phyloP scores from a whole-genome alignment of 2,797 vertebrate genomes.

The Galago senegalensis region DNA sequence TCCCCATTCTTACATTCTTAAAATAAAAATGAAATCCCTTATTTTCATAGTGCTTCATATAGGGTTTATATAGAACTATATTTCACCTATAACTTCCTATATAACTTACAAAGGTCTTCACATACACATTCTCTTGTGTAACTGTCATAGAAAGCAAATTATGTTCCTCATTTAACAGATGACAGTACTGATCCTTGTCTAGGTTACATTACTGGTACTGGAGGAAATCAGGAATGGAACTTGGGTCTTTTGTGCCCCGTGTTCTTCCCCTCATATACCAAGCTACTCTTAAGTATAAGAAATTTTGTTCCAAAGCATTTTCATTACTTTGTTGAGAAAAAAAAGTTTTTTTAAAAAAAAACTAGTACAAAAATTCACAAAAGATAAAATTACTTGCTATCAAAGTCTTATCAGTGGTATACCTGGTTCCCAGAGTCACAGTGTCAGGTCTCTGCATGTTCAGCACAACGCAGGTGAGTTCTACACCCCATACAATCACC shows the following conservation, averaged over 20 bases:
- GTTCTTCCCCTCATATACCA: slow-evolving; percentile 26
- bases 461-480: background rate
- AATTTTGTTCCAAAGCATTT: slow-evolving; percentile 74
- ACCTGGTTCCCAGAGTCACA: slow-evolving; percentile 47
- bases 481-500: slow-evolving; percentile 71
- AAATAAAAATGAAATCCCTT: slow-evolving; percentile 21
- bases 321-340: slow-evolving; percentile 65
- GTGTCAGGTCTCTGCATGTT: slow-evolving; percentile 66
- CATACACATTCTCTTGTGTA: background rate
- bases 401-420: slow-evolving; percentile 45
- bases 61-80: too few relatives aligned
- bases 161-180: slow-evolving; percentile 61
- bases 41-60: slow-evolving; percentile 11
- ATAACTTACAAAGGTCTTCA: slow-evolving; percentile 44
- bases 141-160: slow-evolving; percentile 19
- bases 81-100: background rate
- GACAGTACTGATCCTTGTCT: background rate
- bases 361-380: slow-evolving; percentile 74
- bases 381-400: slow-evolving; percentile 80
- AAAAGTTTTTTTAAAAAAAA: slow-evolving; percentile 21
- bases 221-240: background rate
- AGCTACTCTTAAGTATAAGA: slow-evolving; percentile 22
- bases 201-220: background rate
- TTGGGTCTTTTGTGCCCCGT: slow-evolving; percentile 16
- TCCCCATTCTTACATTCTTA: slow-evolving; percentile 19